These are phyloP conservation scores for Spinus pinus DNA, from an alignment of 2,797 vertebrate species.

Conservation along the genomic window DNA sequence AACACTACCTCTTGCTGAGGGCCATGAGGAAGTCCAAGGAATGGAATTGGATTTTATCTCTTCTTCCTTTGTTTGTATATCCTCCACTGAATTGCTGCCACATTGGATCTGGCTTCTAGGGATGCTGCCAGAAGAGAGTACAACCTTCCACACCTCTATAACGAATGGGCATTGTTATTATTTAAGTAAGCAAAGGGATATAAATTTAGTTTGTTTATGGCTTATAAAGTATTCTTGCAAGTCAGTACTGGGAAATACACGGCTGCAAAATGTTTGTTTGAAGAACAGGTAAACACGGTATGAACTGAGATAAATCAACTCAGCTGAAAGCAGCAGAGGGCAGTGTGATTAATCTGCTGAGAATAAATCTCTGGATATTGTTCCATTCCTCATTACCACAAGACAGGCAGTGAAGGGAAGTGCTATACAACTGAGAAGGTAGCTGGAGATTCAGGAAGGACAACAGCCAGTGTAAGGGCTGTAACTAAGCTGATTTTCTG, in stretches of 20 bases:
- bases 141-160: not conserved
- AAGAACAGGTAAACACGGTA: not conserved
- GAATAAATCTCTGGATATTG: not conserved
- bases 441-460: not conserved
- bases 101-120: not conserved
- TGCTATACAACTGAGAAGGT: not conserved
- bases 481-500: not conserved
- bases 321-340: conserved; percentile 23
- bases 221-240: not conserved
- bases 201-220: not conserved
- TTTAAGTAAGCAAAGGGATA: not conserved
- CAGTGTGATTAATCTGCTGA: conserved; percentile 15
- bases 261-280: not conserved
- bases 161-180: not conserved
- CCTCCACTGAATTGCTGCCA: not conserved
- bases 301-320: not conserved
- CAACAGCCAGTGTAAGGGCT: not conserved
- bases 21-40: not conserved
- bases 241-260: not conserved
- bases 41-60: not conserved
- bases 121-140: not conserved
- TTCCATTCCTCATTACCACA: not conserved
- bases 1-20: not conserved
- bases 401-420: not conserved
- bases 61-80: not conserved